Evolutionary conservation across 2,797 vertebrate genomes (phyloP), one percentile per base, ranked within the genome.

Genomic region (Okamejei kenojei): DNA sequence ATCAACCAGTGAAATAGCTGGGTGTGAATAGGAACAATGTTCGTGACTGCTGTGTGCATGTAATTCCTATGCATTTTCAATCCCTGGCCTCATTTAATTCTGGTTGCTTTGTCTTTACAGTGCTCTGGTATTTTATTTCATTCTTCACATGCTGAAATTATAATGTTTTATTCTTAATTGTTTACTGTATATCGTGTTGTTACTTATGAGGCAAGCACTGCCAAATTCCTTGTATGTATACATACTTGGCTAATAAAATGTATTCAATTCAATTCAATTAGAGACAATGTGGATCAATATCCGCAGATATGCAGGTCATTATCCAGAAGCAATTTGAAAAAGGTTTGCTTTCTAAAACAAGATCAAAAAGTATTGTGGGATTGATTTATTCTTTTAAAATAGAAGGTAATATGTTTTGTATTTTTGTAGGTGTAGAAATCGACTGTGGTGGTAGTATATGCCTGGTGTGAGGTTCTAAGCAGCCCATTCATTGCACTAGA

Each of bases 321-420:
- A 74, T 29, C 38, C 54, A 1, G 4, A 76, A 76, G 73, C 38
- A 74, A 76, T 76, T 76, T 92, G 73, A 58, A 13, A 92, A 17
- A 23, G 73, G 68, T 74, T 92, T 92, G 35, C 71, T 74, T 74
- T 74, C 23, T 6, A 19, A 76, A 10, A 45, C 17, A 1, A 38
- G 38, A 76, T 76, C 73, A 92, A 54, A 58, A 91, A 29, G 23
- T 92, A 58, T 92, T 74, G 71, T 2, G 15, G 71, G 35, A 74
- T n/a, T 15, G 26, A 74, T 92, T 92, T 92, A 76, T 92, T 45
- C 21, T 92, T 74, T 45, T 29, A 29, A 29, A 92, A 76, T 76
- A 76, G 71, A 58, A n/a, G 90, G 26, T 92, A 92, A 92, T 29
- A 76, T 38, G 8, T 73, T 74, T 92, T 92, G 38, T 17, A 58